A percentile compares a stretch with the other conserved stretches of the same genome.
These are phyloP conservation scores for Pandion haliaetus DNA, from an alignment of 2,113 vertebrate genomes.

Conservation along the genomic window DNA sequence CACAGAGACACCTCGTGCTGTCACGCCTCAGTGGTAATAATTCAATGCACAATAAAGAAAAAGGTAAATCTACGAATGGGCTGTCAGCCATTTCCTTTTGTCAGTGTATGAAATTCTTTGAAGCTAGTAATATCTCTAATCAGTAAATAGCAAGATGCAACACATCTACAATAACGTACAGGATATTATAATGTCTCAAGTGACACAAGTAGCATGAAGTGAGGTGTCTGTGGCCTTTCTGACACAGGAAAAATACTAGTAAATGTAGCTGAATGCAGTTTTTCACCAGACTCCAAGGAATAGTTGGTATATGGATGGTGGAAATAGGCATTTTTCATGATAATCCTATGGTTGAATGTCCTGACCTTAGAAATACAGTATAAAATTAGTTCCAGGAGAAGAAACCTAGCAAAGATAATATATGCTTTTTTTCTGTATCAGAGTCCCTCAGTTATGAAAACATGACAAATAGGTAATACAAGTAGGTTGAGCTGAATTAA, in stretches of 20 bases:
- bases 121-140: background rate
- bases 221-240: background rate
- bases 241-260: background rate
- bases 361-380: background rate
- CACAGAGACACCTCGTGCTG: background rate
- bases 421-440: background rate
- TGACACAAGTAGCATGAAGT: background rate
- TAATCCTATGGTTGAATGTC: background rate
- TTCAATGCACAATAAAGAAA: background rate
- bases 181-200: background rate
- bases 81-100: background rate
- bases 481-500: background rate
- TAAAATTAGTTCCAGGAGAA: background rate
- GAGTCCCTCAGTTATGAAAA: background rate
- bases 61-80: background rate
- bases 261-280: background rate
- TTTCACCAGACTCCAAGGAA: background rate
- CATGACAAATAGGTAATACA: background rate
- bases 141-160: background rate
- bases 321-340: background rate
- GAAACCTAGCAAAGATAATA: background rate
- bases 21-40: background rate
- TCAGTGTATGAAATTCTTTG: background rate
- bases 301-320: background rate
- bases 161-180: background rate